Evolutionary conservation across 2,888 invertebrate species (phyloP).

Genomic region (Nemotelus pantherinus): DNA sequence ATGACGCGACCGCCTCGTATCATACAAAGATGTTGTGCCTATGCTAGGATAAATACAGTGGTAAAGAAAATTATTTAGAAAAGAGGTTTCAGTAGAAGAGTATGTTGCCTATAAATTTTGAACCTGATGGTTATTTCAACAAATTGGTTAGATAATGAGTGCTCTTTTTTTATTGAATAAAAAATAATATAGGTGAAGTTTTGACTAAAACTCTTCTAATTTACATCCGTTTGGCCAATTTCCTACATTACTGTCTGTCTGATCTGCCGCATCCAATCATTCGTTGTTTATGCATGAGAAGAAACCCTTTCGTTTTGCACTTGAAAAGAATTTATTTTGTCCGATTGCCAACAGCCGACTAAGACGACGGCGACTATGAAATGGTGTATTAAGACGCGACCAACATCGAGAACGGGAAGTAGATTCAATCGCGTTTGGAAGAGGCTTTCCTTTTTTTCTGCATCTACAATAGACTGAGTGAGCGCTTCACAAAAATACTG

Average conservation of each 20-base stretch:
- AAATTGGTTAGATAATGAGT: too few species aligned
- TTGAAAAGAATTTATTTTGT: constrained; percentile 34
- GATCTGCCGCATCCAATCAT: not conserved
- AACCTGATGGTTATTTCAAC: too few species aligned
- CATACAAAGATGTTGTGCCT: constrained; percentile 23
- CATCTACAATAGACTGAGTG: not conserved
- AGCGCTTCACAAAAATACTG: not conserved
- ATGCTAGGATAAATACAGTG: too few species aligned
- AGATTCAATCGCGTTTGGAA: not conserved
- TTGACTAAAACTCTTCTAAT: too few species aligned
- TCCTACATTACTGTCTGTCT: not conserved
- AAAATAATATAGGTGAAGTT: too few species aligned
- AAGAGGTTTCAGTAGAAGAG: too few species aligned
- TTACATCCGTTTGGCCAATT: not conserved
- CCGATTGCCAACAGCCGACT: constrained; percentile 12
- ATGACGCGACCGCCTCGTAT: constrained; percentile 28
- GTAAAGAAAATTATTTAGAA: too few species aligned
- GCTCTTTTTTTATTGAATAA: too few species aligned
- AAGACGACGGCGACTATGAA: too few species aligned
- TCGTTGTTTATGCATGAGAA: constrained; percentile 22
- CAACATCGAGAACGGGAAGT: constrained; percentile 13
- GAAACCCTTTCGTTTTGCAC: constrained; percentile 22
- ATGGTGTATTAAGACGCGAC: constrained; percentile 14
- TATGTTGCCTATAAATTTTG: too few species aligned
- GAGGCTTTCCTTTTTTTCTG: constrained; percentile 5